Evolutionary conservation across 1,140 invertebrate species (phyloP).

Genomic region (Drosophila teissieri): DNA sequence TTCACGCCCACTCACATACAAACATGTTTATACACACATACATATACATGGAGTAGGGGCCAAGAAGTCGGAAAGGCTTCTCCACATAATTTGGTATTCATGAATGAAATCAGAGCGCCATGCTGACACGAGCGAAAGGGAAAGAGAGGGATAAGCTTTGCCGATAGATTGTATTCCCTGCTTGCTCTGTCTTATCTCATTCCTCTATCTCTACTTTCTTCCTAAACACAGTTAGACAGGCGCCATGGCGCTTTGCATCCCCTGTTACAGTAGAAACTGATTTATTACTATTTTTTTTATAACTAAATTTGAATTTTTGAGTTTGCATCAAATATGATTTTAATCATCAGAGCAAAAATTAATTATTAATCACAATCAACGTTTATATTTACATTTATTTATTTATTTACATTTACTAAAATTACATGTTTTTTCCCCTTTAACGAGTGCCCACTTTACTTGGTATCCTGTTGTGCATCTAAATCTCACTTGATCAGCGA

Average conservation of each 20-base stretch:
- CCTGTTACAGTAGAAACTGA: conserved; percentile 25
- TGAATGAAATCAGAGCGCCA: conserved; percentile 61
- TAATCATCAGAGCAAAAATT: too few species aligned
- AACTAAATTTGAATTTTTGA: too few species aligned
- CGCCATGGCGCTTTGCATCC: conserved; percentile 29
- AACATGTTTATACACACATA: background rate
- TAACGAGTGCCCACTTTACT: conserved; percentile 7
- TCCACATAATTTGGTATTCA: conserved; percentile 60
- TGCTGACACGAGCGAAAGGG: background rate
- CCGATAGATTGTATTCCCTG: conserved; percentile 11
- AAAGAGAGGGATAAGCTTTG: conserved; percentile 2
- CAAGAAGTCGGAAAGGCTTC: conserved; percentile 29
- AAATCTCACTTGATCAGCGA: conserved; percentile 60
- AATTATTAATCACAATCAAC: too few species aligned
- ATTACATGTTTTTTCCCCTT: too few species aligned
- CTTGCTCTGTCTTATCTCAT: conserved; percentile 18
- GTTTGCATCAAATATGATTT: too few species aligned
- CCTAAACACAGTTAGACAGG: conserved; percentile 35
- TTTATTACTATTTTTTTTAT: too few species aligned
- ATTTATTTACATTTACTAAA: too few species aligned
- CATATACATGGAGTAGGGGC: background rate
- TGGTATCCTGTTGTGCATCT: conserved; percentile 49
- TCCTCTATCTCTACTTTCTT: conserved; percentile 6
- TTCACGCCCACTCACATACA: conserved; percentile 53
- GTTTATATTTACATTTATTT: too few species aligned